Percentiles rank a stretch among this genome's conserved stretches.
Conservation (phyloP, 2,113 vertebrate species). For the Oriolus oriolus region DNA sequence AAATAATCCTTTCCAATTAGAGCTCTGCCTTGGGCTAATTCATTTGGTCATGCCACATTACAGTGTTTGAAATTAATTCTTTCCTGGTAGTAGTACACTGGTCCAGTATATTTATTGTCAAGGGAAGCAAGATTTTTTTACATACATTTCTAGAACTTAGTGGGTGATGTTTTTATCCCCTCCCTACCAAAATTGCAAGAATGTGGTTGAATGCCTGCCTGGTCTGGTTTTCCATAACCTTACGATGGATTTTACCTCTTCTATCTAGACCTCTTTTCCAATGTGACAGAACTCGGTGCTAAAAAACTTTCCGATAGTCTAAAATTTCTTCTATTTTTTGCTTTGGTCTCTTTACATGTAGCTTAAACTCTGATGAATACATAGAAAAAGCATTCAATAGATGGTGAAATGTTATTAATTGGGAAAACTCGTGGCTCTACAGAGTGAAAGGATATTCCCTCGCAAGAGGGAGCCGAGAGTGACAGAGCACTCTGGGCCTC, state of each 20-base stretch:
- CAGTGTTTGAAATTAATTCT: neutral
- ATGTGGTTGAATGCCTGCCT: neutral
- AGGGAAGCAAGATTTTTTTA: neutral
- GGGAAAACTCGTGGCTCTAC: neutral
- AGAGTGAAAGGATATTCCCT: neutral
- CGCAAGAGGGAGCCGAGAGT: neutral
- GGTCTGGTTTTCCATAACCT: neutral
- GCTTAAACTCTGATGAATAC: neutral
- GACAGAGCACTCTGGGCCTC: neutral
- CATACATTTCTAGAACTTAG: neutral
- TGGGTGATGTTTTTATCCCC: neutral
- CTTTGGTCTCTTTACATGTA: neutral
- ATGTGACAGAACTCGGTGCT: accelerated
- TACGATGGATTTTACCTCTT: neutral
- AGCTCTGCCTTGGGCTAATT: neutral
- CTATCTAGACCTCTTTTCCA: neutral
- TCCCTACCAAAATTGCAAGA: neutral
- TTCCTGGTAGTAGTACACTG: neutral
- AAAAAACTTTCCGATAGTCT: neutral
- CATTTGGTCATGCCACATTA: neutral
- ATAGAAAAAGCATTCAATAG: neutral
- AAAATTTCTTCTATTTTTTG: neutral
- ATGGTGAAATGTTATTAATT: neutral
- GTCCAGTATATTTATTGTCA: neutral
- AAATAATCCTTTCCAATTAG: neutral